Evolutionary conservation across 2,888 invertebrate genomes (phyloP), one percentile per base, ranked within the genome.

Genomic region (Syrphus vitripennis): DNA sequence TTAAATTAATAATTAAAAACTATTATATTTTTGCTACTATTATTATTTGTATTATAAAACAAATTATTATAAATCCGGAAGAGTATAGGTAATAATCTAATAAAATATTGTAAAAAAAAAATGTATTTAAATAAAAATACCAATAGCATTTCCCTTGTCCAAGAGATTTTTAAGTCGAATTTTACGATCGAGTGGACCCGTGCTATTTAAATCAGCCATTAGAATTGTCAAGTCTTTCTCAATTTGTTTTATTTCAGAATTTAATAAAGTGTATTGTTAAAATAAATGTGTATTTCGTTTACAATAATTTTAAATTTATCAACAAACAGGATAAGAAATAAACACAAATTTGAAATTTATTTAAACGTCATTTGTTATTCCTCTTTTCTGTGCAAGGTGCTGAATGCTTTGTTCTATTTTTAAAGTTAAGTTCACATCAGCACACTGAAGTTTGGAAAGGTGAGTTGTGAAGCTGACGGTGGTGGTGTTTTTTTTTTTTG

Each of bases 161-260:
- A 89, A 65, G 19, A 89, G 83, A 14, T 84, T 50, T 76, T 88
- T 89, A 1, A 88, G 65, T 0, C 88, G 89, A 16, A 88, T 80
- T 65, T 89, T 89, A 10, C 89, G 80, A 12, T 83, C 87, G 5
- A 16, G 53, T 1, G 77, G 40, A 31, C 37, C 4, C n/a, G 76
- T 31, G 10, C n/a, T 29, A 16, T 79, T 83, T 14, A 72, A 21
- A 0, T 83, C 63, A n/a, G 55, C 19, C 83, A 79, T 87, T 21
- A 16, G 42, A 37, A 45, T 10, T 63, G 19, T n/a, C 31, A 2
- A 19, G 10, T 53, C 40, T 48, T n/a, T 9, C 10, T 61, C 16
- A 45, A 19, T 40, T 37, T n/a, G n/a, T 34, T 26, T 26, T 14
- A 5, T 50, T 14, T 6, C 6, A 6, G 6, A n/a, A n/a, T 40